Percentiles rank a stretch among this genome's conserved stretches.
These are phyloP conservation scores for Julus scanicus DNA, from an alignment of 2,888 invertebrate genomes.

Conservation along the genomic window DNA sequence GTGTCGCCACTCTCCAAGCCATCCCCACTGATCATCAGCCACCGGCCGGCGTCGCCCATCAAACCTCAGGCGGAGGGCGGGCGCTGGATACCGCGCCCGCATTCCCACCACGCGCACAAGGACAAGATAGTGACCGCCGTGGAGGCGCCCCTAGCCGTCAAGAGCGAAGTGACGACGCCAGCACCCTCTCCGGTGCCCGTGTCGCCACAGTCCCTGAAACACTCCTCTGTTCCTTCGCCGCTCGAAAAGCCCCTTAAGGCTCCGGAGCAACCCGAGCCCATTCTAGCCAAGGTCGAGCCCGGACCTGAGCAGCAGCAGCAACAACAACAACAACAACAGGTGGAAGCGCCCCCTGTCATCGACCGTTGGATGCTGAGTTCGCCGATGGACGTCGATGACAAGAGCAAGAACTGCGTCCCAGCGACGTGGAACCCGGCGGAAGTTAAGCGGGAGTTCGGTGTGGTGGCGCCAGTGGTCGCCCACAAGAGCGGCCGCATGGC, in stretches of 20 bases:
- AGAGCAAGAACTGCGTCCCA: background rate
- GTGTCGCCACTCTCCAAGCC: background rate
- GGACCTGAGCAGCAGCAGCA: background rate
- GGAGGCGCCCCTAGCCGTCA: background rate
- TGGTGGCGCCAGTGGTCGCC: conserved; percentile 38
- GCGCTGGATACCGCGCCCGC: conserved; percentile 52
- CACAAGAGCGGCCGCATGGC: conserved; percentile 20
- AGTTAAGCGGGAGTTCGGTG: background rate
- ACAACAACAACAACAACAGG: too few species aligned
- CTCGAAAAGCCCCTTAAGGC: background rate
- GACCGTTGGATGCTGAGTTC: conserved; percentile 46
- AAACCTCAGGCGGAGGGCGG: conserved; percentile 51
- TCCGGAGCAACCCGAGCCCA: background rate
- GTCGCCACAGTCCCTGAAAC: background rate
- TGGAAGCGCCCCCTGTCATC: conserved; percentile 12
- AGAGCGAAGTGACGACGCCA: background rate
- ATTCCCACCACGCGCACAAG: conserved; percentile 19
- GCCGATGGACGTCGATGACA: background rate
- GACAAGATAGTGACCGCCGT: conserved; percentile 28
- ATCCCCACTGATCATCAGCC: background rate
- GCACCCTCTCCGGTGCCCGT: background rate
- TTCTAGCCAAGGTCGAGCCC: background rate
- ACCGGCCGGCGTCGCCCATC: conserved; percentile 8
- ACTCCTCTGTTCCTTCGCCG: background rate
- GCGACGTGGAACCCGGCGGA: background rate